These are phyloP conservation scores for Orthonevra nobilis DNA, from an alignment of 2,888 invertebrate species.

Conservation along the genomic window DNA sequence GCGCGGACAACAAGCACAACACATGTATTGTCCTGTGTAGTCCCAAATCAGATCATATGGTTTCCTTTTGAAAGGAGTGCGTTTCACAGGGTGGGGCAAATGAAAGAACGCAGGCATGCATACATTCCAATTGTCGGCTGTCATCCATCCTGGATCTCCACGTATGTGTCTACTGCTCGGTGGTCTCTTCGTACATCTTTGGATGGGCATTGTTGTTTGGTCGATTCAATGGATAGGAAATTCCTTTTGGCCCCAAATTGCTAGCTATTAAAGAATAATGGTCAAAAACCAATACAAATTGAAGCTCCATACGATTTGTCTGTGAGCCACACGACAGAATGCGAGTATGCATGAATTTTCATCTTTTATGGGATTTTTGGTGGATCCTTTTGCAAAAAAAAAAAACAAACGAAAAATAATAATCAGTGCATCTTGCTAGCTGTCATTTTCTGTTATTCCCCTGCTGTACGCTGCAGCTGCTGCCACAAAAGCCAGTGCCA, in stretches of 20 bases:
- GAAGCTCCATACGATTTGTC: neutral
- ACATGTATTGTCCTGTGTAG: too few relatives aligned
- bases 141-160: too few relatives aligned
- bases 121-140: constrained; percentile 46
- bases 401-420: constrained; percentile 18
- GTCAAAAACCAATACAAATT: constrained; percentile 52
- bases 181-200: too few relatives aligned
- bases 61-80: neutral
- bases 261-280: constrained; percentile 62
- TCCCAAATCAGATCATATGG: constrained; percentile 42
- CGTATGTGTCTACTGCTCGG: constrained; percentile 39
- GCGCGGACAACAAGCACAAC: too few relatives aligned
- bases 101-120: constrained; percentile 54
- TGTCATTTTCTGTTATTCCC: constrained; percentile 28
- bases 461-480: too few relatives aligned
- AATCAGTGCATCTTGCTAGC: constrained; percentile 53
- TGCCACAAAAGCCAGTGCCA: too few relatives aligned
- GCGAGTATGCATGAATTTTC: constrained; percentile 19
- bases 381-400: neutral
- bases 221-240: constrained; percentile 51
- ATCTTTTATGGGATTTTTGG: neutral
- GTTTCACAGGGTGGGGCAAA: constrained; percentile 7
- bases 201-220: constrained; percentile 24
- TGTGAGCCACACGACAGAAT: neutral
- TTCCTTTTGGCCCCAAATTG: constrained; percentile 58